phyloP scores from a whole-genome alignment of 2,888 invertebrate species.

The Polyommatus iphigenia region DNA sequence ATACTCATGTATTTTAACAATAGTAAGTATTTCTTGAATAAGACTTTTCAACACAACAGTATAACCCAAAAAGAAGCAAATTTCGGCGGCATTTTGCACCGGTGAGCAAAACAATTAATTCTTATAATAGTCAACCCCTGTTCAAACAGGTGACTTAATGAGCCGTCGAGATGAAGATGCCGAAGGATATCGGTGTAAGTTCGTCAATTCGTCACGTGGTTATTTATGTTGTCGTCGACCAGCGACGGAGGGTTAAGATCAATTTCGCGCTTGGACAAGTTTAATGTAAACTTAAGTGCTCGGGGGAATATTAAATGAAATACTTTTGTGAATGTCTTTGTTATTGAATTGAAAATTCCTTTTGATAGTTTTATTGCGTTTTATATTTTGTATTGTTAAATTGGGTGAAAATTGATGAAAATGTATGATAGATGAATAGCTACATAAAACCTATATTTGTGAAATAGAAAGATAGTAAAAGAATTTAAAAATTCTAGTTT shows the following conservation, averaged over 20 bases:
- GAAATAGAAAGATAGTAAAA: not conserved
- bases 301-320: slow-evolving; percentile 70
- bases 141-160: slow-evolving; percentile 6
- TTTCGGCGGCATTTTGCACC: not conserved
- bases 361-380: not conserved
- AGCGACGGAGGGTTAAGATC: slow-evolving; percentile 69
- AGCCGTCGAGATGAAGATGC: not conserved
- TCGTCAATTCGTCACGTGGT: slow-evolving; percentile 65
- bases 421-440: not conserved
- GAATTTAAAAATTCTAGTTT: not conserved
- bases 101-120: not conserved
- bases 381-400: not conserved
- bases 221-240: slow-evolving; percentile 72
- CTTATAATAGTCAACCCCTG: slow-evolving; percentile 1
- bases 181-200: slow-evolving; percentile 40
- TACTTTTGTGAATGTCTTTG: slow-evolving; percentile 65
- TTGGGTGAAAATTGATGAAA: not conserved
- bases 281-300: slow-evolving; percentile 78
- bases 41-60: not conserved
- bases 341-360: slow-evolving; percentile 61
- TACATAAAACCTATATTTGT: not conserved
- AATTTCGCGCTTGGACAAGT: slow-evolving; percentile 78
- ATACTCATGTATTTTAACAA: too few relatives aligned
- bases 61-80: not conserved
- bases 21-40: too few relatives aligned